Evolutionary conservation across 2,888 invertebrate genomes (phyloP).

Genomic region (Aelia acuminata): DNA sequence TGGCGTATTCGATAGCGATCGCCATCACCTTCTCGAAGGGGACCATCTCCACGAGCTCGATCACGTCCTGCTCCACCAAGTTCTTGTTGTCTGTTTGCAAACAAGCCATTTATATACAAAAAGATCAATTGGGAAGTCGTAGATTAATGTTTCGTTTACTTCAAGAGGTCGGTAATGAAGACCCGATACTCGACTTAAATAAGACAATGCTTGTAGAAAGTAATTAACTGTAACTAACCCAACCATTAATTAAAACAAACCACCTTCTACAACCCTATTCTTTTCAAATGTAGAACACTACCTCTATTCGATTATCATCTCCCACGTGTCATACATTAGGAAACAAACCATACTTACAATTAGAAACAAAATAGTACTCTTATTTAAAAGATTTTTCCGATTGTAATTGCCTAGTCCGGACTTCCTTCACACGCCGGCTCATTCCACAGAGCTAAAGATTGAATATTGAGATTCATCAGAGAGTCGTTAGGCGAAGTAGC

Average conservation of each 20-base stretch:
- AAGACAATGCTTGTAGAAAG: no score
- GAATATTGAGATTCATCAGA: conserved; percentile 1
- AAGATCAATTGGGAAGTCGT: not conserved
- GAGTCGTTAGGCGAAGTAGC: conserved; percentile 1
- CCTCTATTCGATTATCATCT: no score
- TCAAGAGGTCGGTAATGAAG: no score
- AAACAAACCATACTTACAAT: not conserved
- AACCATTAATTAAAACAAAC: no score
- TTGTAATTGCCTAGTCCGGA: not conserved
- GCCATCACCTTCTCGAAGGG: conserved; percentile 64
- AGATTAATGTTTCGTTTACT: no score
- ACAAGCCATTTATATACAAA: not conserved
- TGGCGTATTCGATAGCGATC: conserved; percentile 65
- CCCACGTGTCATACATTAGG: no score
- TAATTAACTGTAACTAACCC: no score
- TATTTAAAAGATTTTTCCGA: not conserved
- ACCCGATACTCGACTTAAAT: no score
- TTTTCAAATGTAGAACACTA: no score
- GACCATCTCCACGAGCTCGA: conserved; percentile 65
- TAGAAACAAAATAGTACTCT: not conserved
- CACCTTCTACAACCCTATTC: no score
- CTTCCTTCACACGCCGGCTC: not conserved
- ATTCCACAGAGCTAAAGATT: not conserved
- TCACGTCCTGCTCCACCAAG: conserved; percentile 61
- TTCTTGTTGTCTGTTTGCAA: not conserved